Conservation (phyloP, 2,888 invertebrate genomes). For the Pelosia muscerda region DNA sequence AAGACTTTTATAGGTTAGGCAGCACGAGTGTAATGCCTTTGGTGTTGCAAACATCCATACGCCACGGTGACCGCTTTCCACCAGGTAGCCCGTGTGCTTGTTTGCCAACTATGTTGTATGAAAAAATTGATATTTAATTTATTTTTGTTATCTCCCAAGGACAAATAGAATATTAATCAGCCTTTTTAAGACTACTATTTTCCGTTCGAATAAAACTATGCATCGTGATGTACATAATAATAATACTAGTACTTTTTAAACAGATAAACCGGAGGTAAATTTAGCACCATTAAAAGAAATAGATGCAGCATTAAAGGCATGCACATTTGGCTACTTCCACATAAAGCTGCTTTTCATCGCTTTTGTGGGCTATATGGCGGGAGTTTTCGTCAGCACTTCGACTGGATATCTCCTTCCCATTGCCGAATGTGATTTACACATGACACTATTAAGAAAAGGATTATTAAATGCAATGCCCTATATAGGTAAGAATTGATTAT, state of each 20-base stretch:
- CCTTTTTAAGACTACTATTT: too few species aligned
- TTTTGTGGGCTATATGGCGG: conserved; percentile 59
- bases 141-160: too few species aligned
- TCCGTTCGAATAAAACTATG: not conserved
- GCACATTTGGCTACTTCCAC: conserved; percentile 71
- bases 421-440: conserved; percentile 73
- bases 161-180: too few species aligned
- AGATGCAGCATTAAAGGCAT: conserved; percentile 64
- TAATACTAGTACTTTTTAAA: not conserved
- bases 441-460: conserved; percentile 71
- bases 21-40: too few species aligned
- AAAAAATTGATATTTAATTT: too few species aligned
- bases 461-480: conserved; percentile 69
- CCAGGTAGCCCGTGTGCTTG: too few species aligned
- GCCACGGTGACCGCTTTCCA: too few species aligned
- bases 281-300: conserved; percentile 66
- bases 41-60: too few species aligned
- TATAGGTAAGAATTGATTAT: conserved; percentile 58
- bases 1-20: too few species aligned
- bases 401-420: conserved; percentile 67
- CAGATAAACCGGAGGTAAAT: not conserved
- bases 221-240: not conserved
- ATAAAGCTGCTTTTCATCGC: conserved; percentile 58
- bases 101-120: too few species aligned
- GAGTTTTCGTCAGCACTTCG: conserved; percentile 60